Conservation (phyloP, 2,888 invertebrate genomes). For the Abrostola triplasia region DNA sequence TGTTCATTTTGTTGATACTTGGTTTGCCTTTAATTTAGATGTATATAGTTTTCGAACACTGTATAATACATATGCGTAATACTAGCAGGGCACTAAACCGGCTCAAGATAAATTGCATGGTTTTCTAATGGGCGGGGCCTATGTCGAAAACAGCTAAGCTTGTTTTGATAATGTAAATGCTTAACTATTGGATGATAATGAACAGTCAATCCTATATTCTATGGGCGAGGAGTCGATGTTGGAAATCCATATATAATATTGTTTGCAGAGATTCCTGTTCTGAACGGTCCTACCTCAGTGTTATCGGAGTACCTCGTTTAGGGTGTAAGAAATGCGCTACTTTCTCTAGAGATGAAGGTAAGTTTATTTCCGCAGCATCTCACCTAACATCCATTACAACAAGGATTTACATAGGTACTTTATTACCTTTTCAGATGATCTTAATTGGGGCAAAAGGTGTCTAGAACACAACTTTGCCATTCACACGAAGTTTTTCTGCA, state of each 20-base stretch:
- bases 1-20: too few species aligned
- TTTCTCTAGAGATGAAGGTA: conserved; percentile 85
- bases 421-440: conserved; percentile 73
- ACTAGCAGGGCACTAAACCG: too few species aligned
- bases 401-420: not conserved
- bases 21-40: too few species aligned
- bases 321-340: conserved; percentile 90
- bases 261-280: conserved; percentile 82
- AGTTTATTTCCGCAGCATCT: not conserved
- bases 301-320: conserved; percentile 89
- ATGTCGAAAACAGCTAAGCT: too few species aligned
- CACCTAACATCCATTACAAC: not conserved
- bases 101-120: too few species aligned
- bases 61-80: too few species aligned
- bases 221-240: not conserved
- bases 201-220: too few species aligned
- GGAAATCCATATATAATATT: not conserved
- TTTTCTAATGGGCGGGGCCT: too few species aligned
- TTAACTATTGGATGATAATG: too few species aligned
- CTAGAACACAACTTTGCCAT: conserved; percentile 96
- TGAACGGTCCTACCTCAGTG: conserved; percentile 85
- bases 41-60: too few species aligned
- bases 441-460: conserved; percentile 92
- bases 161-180: too few species aligned
- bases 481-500: conserved; percentile 96